Evolutionary conservation across 2,888 invertebrate genomes (phyloP).

Genomic region (Epicampocera succincta): DNA sequence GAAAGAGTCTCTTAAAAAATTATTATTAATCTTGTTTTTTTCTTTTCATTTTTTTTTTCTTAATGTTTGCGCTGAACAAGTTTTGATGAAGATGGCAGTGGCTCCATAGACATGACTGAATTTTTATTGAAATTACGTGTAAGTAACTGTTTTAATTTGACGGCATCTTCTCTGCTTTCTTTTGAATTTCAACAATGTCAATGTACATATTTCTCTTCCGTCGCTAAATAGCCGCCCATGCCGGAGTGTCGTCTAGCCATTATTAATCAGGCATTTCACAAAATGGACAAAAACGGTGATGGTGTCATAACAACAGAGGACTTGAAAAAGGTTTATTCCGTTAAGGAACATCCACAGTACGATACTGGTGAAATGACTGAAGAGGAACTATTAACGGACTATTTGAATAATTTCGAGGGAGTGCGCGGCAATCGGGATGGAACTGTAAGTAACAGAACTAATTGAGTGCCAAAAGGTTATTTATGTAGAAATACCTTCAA

Average conservation of each 20-base stretch:
- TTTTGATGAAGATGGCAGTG: constrained; percentile 92
- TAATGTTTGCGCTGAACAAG: too few relatives aligned
- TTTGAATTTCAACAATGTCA: constrained; percentile 8
- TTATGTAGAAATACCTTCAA: background rate
- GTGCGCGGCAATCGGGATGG: constrained; percentile 86
- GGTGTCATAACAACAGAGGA: constrained; percentile 90
- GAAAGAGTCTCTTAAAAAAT: constrained; percentile 25
- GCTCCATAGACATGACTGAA: constrained; percentile 93
- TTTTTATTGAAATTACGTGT: constrained; percentile 92
- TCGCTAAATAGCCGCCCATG: constrained; percentile 89
- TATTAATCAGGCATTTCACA: constrained; percentile 90
- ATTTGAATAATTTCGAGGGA: constrained; percentile 92
- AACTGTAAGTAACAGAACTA: constrained; percentile 82
- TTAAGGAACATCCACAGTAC: constrained; percentile 90
- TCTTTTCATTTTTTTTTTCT: too few relatives aligned
- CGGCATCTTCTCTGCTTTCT: background rate
- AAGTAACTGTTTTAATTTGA: constrained; percentile 76
- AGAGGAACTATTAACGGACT: constrained; percentile 89
- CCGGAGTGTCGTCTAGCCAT: constrained; percentile 87
- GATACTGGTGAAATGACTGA: constrained; percentile 94
- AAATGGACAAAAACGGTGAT: constrained; percentile 93
- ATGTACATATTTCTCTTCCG: background rate
- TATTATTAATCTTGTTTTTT: constrained; percentile 10
- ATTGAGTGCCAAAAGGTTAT: background rate
- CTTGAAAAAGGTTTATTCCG: constrained; percentile 89